These are phyloP conservation scores for Brachionus sp. DNA, from an alignment of 1,140 invertebrate genomes.

Conservation along the genomic window DNA sequence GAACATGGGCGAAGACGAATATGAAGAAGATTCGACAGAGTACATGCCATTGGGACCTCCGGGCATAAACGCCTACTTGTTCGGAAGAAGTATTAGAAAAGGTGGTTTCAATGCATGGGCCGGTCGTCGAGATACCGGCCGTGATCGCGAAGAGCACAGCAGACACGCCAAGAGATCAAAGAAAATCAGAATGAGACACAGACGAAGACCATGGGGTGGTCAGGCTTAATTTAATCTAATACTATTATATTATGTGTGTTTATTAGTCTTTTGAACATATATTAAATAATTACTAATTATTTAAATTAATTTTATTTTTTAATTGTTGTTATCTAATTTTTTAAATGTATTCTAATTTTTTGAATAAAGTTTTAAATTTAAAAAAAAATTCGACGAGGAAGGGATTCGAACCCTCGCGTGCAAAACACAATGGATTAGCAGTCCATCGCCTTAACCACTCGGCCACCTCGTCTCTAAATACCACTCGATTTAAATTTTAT, in stretches of 20 bases:
- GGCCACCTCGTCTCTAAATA: not conserved
- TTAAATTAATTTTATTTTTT: not conserved
- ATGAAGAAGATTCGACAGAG: not conserved
- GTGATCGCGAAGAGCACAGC: not conserved
- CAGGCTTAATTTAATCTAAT: not conserved
- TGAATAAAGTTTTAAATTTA: not conserved
- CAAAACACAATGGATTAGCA: slow-evolving; percentile 44
- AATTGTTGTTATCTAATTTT: not conserved
- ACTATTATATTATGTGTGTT: not conserved
- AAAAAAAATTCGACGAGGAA: slow-evolving; percentile 43
- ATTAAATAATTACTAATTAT: not conserved
- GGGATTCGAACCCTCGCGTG: slow-evolving; percentile 44
- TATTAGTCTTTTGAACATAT: not conserved
- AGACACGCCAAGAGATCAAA: not conserved
- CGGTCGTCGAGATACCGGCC: not conserved
- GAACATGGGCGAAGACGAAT: not conserved
- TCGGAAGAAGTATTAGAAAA: slow-evolving; percentile 11
- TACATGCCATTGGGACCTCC: slow-evolving; percentile 10
- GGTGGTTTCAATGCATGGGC: slow-evolving; percentile 45
- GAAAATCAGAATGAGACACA: slow-evolving; percentile 30
- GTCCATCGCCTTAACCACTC: slow-evolving; percentile 44
- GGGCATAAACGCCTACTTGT: slow-evolving; percentile 13
- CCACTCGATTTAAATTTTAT: not conserved
- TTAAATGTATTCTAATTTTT: not conserved
- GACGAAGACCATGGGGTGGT: slow-evolving; percentile 28